phyloP scores from a whole-genome alignment of 1,140 invertebrate species.

The Olivierus martensii region DNA sequence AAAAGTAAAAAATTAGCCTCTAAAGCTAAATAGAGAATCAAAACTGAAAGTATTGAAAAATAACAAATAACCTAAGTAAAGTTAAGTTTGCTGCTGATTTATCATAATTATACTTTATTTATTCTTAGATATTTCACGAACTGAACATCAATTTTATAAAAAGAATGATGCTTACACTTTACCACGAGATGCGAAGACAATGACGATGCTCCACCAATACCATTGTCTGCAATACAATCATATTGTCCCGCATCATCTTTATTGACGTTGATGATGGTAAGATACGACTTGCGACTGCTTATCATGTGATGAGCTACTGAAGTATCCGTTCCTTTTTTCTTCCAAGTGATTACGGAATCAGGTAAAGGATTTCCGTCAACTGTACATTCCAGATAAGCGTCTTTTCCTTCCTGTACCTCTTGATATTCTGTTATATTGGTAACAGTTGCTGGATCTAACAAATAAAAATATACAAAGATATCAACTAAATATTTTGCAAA shows the following conservation, averaged over 20 bases:
- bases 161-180: background rate
- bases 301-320: conserved; percentile 44
- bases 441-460: conserved; percentile 15
- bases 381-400: conserved; percentile 11
- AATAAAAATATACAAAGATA: background rate
- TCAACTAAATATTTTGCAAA: background rate
- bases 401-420: conserved; percentile 44
- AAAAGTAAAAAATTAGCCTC: too few relatives aligned
- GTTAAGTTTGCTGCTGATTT: too few relatives aligned
- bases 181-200: background rate
- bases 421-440: conserved; percentile 52
- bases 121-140: too few relatives aligned
- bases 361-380: conserved; percentile 14
- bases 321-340: conserved; percentile 48
- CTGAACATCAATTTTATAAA: too few relatives aligned
- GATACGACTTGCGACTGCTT: conserved; percentile 55
- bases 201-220: conserved; percentile 28
- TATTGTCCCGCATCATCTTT: conserved; percentile 77
- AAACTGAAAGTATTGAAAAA: too few relatives aligned
- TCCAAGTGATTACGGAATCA: conserved; percentile 68
- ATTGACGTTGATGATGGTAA: conserved; percentile 59
- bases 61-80: too few relatives aligned
- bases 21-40: too few relatives aligned
- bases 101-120: too few relatives aligned
- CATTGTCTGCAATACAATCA: conserved; percentile 83